Evolutionary conservation across 2,113 vertebrate genomes (phyloP).

Genomic region (Ramphastos sulfuratus): DNA sequence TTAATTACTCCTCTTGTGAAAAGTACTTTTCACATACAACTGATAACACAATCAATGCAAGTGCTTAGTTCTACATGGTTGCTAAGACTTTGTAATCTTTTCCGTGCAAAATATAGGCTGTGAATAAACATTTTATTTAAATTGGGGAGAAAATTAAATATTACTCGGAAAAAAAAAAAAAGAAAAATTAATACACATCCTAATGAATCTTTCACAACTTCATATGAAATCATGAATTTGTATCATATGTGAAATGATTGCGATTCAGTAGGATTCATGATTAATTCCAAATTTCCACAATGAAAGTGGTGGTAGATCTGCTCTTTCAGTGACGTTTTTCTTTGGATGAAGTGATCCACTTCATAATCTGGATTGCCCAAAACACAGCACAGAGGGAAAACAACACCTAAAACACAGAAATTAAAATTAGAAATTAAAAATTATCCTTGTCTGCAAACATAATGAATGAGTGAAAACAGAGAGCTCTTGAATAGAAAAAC

Average conservation of each 20-base stretch:
- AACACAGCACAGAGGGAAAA: slow-evolving; percentile 83
- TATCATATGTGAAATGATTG: not conserved
- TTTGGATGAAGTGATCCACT: slow-evolving; percentile 58
- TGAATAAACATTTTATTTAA: not conserved
- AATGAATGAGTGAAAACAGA: not conserved
- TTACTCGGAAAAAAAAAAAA: not conserved
- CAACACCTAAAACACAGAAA: slow-evolving; percentile 78
- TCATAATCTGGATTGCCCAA: slow-evolving; percentile 82
- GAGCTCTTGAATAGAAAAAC: not conserved
- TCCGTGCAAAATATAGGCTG: not conserved
- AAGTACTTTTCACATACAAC: not conserved
- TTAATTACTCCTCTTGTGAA: slow-evolving; percentile 1
- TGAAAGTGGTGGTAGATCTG: not conserved
- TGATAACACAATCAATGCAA: not conserved
- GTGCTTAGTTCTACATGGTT: not conserved
- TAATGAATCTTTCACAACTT: not conserved
- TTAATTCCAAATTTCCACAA: not conserved
- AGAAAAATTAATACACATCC: not conserved
- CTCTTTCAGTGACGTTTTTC: slow-evolving; percentile 72
- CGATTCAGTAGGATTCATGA: not conserved
- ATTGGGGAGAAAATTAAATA: not conserved
- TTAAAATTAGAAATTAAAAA: not conserved
- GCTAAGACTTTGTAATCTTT: not conserved
- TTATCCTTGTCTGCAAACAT: not conserved
- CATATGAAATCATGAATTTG: not conserved